A percentile compares a stretch with the other conserved stretches of the same genome.
Evolutionary conservation across 2,113 vertebrate species (phyloP).

Genomic region (Emydocephalus ijimae): DNA sequence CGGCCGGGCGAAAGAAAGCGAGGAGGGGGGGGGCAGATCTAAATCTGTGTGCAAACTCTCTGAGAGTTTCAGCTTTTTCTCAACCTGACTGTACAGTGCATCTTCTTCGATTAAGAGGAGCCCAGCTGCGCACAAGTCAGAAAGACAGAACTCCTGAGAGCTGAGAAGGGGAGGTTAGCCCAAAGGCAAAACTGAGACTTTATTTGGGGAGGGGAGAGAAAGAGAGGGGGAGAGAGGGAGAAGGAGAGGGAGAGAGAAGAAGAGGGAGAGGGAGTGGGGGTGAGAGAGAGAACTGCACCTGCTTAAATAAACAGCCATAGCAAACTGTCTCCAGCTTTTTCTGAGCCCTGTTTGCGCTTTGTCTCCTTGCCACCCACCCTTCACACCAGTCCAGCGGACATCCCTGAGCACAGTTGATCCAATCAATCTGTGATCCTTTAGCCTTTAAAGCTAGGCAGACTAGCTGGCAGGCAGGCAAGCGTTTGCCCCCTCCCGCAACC

Average conservation of each 20-base stretch:
- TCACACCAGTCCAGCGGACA: neutral
- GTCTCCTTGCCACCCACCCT: neutral
- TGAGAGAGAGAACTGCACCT: neutral
- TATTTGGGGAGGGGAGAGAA: neutral
- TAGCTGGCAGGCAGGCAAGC: too few species aligned
- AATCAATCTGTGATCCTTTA: neutral
- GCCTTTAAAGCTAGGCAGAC: too few species aligned
- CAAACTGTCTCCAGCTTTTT: neutral
- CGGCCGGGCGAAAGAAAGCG: neutral
- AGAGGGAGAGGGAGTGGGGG: too few species aligned
- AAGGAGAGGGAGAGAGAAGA: too few species aligned
- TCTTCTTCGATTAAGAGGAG: neutral
- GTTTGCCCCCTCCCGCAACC: neutral
- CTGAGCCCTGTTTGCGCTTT: neutral
- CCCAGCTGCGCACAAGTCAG: neutral
- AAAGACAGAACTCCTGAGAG: neutral
- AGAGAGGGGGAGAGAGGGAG: too few species aligned
- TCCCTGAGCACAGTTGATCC: neutral
- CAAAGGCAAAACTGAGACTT: neutral
- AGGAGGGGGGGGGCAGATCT: neutral
- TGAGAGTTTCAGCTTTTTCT: neutral
- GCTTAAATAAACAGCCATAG: neutral
- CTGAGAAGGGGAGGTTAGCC: neutral
- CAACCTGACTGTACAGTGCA: neutral
- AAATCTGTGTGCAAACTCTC: neutral